Percentiles rank a stretch among this genome's conserved stretches.
phyloP scores from a whole-genome alignment of 2,797 vertebrate genomes.

The Enteromius treurensis region DNA sequence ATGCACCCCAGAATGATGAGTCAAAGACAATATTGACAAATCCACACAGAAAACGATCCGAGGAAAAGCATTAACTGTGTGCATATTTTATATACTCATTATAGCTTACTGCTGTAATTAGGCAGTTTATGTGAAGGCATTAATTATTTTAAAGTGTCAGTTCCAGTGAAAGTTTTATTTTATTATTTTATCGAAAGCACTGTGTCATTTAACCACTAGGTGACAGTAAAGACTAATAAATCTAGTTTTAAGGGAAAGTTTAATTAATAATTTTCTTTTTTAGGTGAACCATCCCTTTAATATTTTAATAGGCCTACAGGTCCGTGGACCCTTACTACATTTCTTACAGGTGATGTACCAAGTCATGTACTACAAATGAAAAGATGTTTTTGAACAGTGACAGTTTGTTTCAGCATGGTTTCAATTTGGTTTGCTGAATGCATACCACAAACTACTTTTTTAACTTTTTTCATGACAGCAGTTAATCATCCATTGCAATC shows the following conservation, averaged over 20 bases:
- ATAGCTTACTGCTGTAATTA: background rate
- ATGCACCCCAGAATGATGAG: background rate
- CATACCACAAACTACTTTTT: background rate
- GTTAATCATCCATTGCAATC: background rate
- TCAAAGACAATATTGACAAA: background rate
- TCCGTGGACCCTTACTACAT: background rate
- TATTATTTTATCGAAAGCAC: background rate
- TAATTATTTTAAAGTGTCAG: background rate
- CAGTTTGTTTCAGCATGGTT: background rate
- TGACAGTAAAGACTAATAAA: background rate
- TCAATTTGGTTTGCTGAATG: background rate
- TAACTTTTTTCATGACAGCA: background rate
- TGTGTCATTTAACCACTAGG: constrained; percentile 19
- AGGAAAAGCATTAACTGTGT: background rate
- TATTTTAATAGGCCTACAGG: no score
- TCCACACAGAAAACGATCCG: background rate
- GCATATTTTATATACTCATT: background rate
- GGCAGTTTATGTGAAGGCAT: background rate
- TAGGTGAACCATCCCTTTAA: no score
- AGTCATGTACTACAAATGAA: background rate
- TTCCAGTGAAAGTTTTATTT: background rate
- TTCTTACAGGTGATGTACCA: background rate
- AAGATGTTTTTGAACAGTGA: background rate
- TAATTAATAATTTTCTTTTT: no score
- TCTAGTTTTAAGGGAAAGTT: background rate